phyloP scores from a whole-genome alignment of 2,797 vertebrate species.

The Diplodus sargus region DNA sequence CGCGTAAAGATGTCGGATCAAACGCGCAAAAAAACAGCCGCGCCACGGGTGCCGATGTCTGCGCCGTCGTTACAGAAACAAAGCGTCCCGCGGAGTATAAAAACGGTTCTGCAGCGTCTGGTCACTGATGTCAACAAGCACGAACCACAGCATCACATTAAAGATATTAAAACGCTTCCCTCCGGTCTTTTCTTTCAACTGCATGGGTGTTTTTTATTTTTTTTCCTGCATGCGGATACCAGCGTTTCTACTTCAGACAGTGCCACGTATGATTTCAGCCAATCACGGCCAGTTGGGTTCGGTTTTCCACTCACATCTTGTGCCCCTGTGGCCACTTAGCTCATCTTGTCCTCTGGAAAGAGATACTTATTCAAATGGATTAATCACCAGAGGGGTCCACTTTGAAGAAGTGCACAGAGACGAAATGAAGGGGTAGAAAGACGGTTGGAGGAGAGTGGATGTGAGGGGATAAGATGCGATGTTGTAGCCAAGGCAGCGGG shows the following conservation, averaged over 20 bases:
- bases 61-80: conserved; percentile 22
- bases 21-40: neutral
- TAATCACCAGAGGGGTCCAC: conserved; percentile 70
- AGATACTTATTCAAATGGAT: conserved; percentile 72
- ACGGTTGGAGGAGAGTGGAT: conserved; percentile 57
- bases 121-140: conserved; percentile 56
- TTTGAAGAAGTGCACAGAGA: conserved; percentile 69
- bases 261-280: conserved; percentile 50
- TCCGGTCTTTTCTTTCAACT: conserved; percentile 24
- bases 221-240: neutral
- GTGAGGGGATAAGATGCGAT: conserved; percentile 56
- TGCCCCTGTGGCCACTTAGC: conserved; percentile 74
- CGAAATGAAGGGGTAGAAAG: conserved; percentile 56
- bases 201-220: conserved; percentile 21
- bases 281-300: conserved; percentile 43
- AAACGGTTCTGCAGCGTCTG: neutral
- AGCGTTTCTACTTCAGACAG: conserved; percentile 27
- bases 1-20: conserved; percentile 20
- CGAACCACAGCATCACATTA: conserved; percentile 55
- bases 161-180: conserved; percentile 40
- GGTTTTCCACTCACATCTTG: conserved; percentile 63
- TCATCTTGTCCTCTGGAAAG: conserved; percentile 72
- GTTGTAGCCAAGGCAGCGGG: conserved; percentile 62
- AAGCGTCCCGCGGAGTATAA: conserved; percentile 27
- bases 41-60: conserved; percentile 36